Percentiles rank a stretch among this genome's conserved stretches.
phyloP scores from a whole-genome alignment of 1,140 invertebrate species.

The Arctopsyche grandis region DNA sequence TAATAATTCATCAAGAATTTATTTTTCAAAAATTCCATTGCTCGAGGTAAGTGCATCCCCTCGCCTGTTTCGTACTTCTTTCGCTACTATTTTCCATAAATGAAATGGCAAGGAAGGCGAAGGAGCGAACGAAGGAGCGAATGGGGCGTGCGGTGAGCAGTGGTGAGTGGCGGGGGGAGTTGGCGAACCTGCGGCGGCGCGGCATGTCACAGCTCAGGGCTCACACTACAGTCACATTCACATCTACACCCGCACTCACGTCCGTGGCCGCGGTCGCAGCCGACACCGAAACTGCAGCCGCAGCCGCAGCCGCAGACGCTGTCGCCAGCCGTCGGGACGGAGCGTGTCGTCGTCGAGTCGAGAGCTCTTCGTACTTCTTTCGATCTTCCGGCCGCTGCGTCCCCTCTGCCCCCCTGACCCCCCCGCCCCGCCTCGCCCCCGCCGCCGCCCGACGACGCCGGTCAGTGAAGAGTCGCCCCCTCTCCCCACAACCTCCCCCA shows the following conservation, averaged over 20 bases:
- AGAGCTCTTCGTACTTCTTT: background rate
- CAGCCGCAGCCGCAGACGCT: background rate
- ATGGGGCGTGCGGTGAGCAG: too few relatives aligned
- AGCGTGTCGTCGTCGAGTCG: background rate
- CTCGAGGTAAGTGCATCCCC: too few relatives aligned
- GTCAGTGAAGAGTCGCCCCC: too few relatives aligned
- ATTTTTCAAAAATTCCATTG: too few relatives aligned
- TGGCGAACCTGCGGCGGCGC: slow-evolving; percentile 9
- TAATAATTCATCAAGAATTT: too few relatives aligned
- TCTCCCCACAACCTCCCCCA: too few relatives aligned
- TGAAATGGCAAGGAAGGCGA: too few relatives aligned
- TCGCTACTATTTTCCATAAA: too few relatives aligned
- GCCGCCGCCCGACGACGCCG: background rate
- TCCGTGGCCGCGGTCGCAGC: background rate
- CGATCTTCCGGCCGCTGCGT: background rate
- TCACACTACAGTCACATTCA: background rate
- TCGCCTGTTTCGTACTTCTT: too few relatives aligned
- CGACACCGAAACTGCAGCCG: background rate
- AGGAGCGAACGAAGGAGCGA: too few relatives aligned
- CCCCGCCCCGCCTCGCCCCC: background rate
- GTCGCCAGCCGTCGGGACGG: too few relatives aligned
- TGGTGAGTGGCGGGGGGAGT: background rate
- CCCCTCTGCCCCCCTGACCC: background rate
- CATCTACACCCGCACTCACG: background rate
- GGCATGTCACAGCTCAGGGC: background rate